Conservation (phyloP, 2,113 vertebrate genomes). For the Xenopus tropicalis region DNA sequence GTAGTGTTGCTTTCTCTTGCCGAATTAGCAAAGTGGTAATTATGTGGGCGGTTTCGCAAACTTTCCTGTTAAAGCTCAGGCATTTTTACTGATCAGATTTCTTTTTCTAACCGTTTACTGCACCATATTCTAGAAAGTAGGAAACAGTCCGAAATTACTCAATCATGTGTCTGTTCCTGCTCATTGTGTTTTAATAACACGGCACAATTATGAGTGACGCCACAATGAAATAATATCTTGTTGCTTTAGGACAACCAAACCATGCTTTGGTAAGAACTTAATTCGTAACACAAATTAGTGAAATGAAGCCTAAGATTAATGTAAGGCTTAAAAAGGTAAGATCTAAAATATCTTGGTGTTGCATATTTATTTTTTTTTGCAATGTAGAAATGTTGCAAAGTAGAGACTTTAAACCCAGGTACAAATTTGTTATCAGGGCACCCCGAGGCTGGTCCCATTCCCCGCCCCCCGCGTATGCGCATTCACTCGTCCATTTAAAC, state of each 20-base stretch:
- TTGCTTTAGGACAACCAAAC: conserved; percentile 22
- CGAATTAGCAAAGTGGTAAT: conserved; percentile 52
- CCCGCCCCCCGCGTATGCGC: no score
- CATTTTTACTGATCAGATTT: conserved; percentile 55
- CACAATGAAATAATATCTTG: conserved; percentile 32
- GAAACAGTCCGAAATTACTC: conserved; percentile 50
- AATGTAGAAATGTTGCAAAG: no score
- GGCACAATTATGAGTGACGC: conserved; percentile 37
- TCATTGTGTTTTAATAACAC: conserved; percentile 46
- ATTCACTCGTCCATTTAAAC: no score
- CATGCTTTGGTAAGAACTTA: neutral
- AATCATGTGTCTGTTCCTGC: conserved; percentile 46
- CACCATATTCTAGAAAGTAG: conserved; percentile 40
- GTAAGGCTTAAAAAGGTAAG: neutral
- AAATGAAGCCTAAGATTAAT: neutral
- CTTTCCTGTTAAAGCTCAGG: conserved; percentile 44
- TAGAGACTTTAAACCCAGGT: no score
- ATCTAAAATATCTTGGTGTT: no score
- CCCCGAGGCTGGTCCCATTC: no score
- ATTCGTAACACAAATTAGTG: neutral
- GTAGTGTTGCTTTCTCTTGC: conserved; percentile 53
- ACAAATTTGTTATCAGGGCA: no score
- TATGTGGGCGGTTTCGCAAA: conserved; percentile 45
- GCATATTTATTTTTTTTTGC: no score
- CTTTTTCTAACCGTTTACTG: conserved; percentile 43